Percentiles rank a stretch among this genome's conserved stretches.
Conservation (phyloP, 2,888 invertebrate species). For the Adelognathus sp. region DNA sequence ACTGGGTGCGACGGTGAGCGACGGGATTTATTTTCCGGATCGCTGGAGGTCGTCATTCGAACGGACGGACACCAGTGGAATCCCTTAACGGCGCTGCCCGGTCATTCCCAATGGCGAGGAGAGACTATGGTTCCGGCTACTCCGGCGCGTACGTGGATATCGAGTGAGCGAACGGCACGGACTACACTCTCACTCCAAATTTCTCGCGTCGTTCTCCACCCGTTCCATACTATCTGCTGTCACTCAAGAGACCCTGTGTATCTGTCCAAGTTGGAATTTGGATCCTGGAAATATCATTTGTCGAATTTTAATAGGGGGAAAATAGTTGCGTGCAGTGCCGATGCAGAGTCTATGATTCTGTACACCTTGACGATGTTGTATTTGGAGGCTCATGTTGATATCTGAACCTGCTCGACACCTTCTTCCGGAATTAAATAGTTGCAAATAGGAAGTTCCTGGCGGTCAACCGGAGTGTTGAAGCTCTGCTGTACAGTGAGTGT, state of each 20-base stretch:
- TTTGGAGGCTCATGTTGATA: no score
- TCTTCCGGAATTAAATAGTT: no score
- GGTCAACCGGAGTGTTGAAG: no score
- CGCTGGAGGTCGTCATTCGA: conserved; percentile 74
- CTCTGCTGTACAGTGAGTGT: no score
- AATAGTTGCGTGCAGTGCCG: not conserved
- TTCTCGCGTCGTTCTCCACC: not conserved
- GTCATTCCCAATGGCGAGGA: conserved; percentile 66
- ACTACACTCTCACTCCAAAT: not conserved
- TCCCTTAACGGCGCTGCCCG: conserved; percentile 69
- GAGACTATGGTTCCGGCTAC: conserved; percentile 43
- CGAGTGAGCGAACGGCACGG: not conserved
- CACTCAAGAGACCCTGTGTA: not conserved
- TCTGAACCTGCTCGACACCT: no score
- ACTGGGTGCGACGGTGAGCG: conserved; percentile 40
- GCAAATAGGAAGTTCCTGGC: no score
- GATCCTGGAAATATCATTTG: not conserved
- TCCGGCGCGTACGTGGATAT: conserved; percentile 23
- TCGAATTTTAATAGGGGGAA: not conserved
- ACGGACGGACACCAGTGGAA: conserved; percentile 72
- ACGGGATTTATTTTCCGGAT: conserved; percentile 74
- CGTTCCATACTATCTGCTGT: not conserved
- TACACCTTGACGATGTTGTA: no score
- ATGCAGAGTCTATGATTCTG: no score
- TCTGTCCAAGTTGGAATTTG: not conserved